Conservation (phyloP, 2,797 vertebrate species). For the Sebastes nivosus region DNA sequence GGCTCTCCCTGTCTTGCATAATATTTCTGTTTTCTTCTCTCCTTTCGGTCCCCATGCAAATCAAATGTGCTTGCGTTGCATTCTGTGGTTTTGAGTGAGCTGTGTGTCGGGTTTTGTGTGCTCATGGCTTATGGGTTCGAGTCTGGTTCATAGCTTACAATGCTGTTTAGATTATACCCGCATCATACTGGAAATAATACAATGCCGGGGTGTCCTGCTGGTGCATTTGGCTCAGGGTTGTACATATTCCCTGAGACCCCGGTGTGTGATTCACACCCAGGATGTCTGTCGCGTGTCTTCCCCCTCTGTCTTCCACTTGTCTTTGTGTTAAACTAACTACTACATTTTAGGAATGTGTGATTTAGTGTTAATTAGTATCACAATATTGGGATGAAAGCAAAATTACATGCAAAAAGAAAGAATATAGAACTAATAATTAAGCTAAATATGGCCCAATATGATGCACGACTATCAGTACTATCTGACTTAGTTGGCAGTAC, state of each 20-base stretch:
- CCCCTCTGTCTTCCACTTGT: background rate
- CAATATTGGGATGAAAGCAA: background rate
- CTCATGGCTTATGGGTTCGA: constrained; percentile 1
- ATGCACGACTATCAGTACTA: too few relatives aligned
- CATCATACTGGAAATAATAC: constrained; percentile 17
- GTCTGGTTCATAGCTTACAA: constrained; percentile 25
- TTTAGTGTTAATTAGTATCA: background rate
- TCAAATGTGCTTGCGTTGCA: constrained; percentile 18
- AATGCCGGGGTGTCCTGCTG: background rate
- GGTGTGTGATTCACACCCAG: constrained; percentile 15
- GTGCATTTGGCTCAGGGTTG: constrained; percentile 10
- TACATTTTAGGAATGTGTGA: background rate
- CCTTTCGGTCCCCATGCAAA: background rate
- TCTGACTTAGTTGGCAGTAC: background rate
- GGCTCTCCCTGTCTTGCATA: background rate
- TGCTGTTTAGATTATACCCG: background rate
- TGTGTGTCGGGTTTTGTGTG: background rate
- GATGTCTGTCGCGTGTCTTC: background rate
- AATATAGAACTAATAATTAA: background rate
- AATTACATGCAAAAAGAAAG: background rate
- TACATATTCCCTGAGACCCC: background rate
- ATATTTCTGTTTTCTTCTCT: background rate
- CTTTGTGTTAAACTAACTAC: background rate
- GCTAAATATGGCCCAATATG: background rate
- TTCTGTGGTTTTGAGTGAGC: background rate